These are phyloP conservation scores for Listrodromus nycthemerus DNA, from an alignment of 2,888 invertebrate species.

Conservation along the genomic window DNA sequence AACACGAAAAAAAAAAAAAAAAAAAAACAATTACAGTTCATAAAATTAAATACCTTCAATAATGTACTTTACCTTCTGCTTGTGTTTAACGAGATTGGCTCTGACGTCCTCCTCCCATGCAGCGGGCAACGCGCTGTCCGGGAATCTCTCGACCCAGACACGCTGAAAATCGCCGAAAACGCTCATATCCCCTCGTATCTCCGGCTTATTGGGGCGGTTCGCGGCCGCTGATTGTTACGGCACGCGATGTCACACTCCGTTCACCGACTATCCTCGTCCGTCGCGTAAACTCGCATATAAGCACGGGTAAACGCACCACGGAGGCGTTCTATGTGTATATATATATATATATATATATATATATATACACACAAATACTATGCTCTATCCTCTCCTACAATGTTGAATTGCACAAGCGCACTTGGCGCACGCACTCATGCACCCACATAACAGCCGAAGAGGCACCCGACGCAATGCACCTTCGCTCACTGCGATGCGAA, in stretches of 20 bases:
- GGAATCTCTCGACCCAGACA: conserved; percentile 96
- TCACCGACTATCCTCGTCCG: conserved; percentile 4
- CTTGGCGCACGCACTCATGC: conserved; percentile 66
- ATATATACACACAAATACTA: conserved; percentile 8
- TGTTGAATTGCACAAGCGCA: conserved; percentile 67
- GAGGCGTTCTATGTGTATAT: conserved; percentile 3
- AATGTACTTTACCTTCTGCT: conserved; percentile 88
- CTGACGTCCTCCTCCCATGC: conserved; percentile 97
- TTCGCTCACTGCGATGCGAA: neutral
- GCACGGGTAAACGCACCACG: neutral
- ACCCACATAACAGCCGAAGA: conserved; percentile 60
- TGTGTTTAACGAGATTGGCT: conserved; percentile 95
- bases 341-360: conserved; percentile 22
- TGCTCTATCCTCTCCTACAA: neutral
- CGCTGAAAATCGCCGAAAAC: conserved; percentile 96
- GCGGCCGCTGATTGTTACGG: conserved; percentile 47
- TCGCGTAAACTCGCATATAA: conserved; percentile 13
- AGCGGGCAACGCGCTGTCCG: conserved; percentile 94
- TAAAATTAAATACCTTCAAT: neutral
- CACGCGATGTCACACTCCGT: conserved; percentile 33
- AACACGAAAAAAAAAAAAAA: neutral
- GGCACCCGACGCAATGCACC: conserved; percentile 6
- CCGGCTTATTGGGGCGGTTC: conserved; percentile 28
- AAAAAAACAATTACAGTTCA: neutral
- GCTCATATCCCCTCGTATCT: conserved; percentile 86